These are phyloP conservation scores for Dicyema japonicum DNA, from an alignment of 1,140 invertebrate species.

Conservation along the genomic window DNA sequence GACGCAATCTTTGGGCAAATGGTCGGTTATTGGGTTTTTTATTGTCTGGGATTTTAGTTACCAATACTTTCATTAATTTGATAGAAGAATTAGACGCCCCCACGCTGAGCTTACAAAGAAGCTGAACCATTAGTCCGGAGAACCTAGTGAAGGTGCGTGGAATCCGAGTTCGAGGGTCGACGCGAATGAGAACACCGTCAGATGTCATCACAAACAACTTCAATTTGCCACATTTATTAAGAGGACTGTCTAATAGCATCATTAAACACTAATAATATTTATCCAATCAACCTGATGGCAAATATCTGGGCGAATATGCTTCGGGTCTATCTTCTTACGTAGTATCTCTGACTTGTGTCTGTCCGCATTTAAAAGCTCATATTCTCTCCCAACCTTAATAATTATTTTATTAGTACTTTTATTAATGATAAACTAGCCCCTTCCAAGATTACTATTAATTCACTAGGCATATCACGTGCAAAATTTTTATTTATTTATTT, in stretches of 20 bases:
- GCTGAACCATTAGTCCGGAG: constrained; percentile 81
- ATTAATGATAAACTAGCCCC: no score
- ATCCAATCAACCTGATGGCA: constrained; percentile 34
- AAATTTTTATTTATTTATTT: no score
- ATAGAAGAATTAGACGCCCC: constrained; percentile 50
- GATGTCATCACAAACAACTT: constrained; percentile 64
- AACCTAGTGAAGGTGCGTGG: constrained; percentile 89
- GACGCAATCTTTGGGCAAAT: constrained; percentile 64
- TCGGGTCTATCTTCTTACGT: constrained; percentile 46
- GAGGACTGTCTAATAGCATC: constrained; percentile 73
- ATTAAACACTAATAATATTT: constrained; percentile 32
- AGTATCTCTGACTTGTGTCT: constrained; percentile 48
- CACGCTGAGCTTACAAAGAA: constrained; percentile 67
- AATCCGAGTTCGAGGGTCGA: constrained; percentile 86
- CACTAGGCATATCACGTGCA: no score
- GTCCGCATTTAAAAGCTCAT: constrained; percentile 68
- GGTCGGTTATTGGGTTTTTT: constrained; percentile 70
- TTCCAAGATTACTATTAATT: no score
- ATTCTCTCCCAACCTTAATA: constrained; percentile 40
- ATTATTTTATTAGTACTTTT: no score
- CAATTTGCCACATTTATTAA: constrained; percentile 44
- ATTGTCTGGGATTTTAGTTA: constrained; percentile 30
- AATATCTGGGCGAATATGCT: constrained; percentile 59
- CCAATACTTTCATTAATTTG: constrained; percentile 44
- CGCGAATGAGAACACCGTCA: constrained; percentile 83